These are phyloP conservation scores for Rhynchophorus ferrugineus DNA, from an alignment of 1,140 invertebrate species.

Conservation along the genomic window DNA sequence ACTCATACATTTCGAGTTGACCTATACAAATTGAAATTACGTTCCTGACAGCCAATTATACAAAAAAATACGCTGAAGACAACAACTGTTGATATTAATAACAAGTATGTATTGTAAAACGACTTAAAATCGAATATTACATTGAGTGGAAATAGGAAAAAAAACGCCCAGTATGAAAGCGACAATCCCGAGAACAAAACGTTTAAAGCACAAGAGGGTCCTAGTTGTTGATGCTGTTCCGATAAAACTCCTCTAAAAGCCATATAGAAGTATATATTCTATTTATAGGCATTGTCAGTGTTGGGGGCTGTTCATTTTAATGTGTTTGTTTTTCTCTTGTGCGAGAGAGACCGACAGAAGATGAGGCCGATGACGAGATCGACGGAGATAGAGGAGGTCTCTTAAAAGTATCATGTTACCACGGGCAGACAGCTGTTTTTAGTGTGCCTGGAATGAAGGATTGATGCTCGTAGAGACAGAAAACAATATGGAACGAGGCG, in stretches of 20 bases:
- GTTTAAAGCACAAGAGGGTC: conserved; percentile 20
- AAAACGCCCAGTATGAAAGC: too few species aligned
- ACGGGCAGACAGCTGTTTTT: conserved; percentile 39
- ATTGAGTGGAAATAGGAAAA: too few species aligned
- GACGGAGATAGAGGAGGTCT: conserved; percentile 29
- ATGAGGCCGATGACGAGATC: conserved; percentile 1
- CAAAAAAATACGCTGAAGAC: too few species aligned
- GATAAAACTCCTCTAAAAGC: conserved; percentile 34
- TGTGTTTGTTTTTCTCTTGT: conserved; percentile 40
- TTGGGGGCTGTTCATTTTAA: conserved; percentile 40
- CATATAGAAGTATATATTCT: conserved; percentile 39
- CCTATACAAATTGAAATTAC: too few species aligned
- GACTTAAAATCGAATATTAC: too few species aligned
- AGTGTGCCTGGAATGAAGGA: conserved; percentile 30
- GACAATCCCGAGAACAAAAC: too few species aligned
- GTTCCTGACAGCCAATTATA: too few species aligned
- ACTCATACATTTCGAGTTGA: too few species aligned
- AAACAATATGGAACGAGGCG: conserved; percentile 22
- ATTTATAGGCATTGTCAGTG: conserved; percentile 42
- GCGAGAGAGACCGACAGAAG: conserved; percentile 23
- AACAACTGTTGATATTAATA: too few species aligned
- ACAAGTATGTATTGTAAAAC: too few species aligned
- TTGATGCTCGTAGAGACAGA: conserved; percentile 25
- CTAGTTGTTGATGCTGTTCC: conserved; percentile 25
- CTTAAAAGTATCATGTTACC: conserved; percentile 41